Evolutionary conservation across 2,888 invertebrate genomes (phyloP).

Genomic region (Fabriciana adippe): DNA sequence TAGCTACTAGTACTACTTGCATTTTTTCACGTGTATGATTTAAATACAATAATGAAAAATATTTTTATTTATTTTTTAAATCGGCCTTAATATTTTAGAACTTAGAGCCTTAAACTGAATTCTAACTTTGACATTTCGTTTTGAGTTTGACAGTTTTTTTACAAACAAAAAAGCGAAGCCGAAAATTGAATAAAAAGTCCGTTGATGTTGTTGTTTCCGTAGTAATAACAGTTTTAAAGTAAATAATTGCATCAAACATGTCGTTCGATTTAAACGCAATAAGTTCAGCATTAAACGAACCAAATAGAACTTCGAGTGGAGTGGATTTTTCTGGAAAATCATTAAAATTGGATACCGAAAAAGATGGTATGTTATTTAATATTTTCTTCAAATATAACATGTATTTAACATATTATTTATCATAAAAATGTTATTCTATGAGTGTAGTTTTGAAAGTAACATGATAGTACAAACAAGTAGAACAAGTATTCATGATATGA

Average conservation of each 20-base stretch:
- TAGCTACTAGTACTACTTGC: too few relatives aligned
- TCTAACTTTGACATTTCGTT: slow-evolving; percentile 6
- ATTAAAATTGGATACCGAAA: slow-evolving; percentile 88
- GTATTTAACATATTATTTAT: slow-evolving; percentile 11
- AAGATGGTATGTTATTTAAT: slow-evolving; percentile 85
- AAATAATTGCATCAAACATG: slow-evolving; percentile 60
- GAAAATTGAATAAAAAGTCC: slow-evolving; percentile 55
- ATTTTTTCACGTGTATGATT: too few relatives aligned
- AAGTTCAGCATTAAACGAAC: slow-evolving; percentile 68
- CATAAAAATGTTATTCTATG: not conserved
- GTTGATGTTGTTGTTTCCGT: slow-evolving; percentile 51
- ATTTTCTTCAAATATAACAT: not conserved
- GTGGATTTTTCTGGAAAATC: slow-evolving; percentile 92
- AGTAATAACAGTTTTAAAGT: slow-evolving; percentile 40
- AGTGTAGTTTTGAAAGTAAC: not conserved
- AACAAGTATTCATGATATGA: not conserved
- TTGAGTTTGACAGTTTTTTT: slow-evolving; percentile 10
- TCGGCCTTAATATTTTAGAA: too few relatives aligned
- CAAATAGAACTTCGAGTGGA: slow-evolving; percentile 78
- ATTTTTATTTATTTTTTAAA: too few relatives aligned
- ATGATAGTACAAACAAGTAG: too few relatives aligned
- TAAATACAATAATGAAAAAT: too few relatives aligned
- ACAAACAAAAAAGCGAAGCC: slow-evolving; percentile 20
- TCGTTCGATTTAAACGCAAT: slow-evolving; percentile 82
- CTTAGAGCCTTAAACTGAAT: not conserved